Evolutionary conservation across 2,888 invertebrate genomes (phyloP), one percentile per base, ranked within the genome.

Genomic region (Meta bourneti): DNA sequence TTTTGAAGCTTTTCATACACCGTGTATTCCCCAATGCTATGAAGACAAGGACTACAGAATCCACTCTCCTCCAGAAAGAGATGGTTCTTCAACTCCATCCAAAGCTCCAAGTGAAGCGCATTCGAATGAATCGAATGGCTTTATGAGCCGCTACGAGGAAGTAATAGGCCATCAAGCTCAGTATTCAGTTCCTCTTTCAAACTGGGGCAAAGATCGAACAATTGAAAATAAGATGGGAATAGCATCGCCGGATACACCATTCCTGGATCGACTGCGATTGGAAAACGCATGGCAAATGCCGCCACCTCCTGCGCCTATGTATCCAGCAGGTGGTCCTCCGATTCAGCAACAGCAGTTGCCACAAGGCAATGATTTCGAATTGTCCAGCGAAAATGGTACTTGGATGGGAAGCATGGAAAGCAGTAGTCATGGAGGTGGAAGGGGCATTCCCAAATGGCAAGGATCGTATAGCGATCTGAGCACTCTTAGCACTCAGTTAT

Each of bases 381-480:
- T 90, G 11, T 85, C 92, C 34, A 93, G 93, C 74, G 93, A 93
- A 71, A 88, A 83, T 51, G 92, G 92, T 11, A 93, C 93, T n/a
- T 93, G 91, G 90, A 92, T 92, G 90, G 93, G 91, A 9, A 92
- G 87, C 51, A 91, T 92, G 90, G 92, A 90, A 71, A 93, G 93
- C 49, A 89, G 92, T 48, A 91, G 93, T 79, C 78, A 78, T 70
- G 52, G 52, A n/a, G 79, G 80, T 19, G 84, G 93, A 11, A 75
- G 93, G 78, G 88, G 92, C 13, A 74, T 92, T 72, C 85, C 89
- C 0, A 97, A 97, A 95, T 97, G 97, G 97, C 96, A 97, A 94
- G 97, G 97, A 75, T 97, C 97, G 7, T 96, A 97, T 95, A 97
- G 97, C 95, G 97, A 97, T 94, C 96, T 97, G 77, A 97, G 96